Base-by-base conservation (phyloP, 2,113 vertebrate genomes). In the Hepsetus odoe region DNA sequence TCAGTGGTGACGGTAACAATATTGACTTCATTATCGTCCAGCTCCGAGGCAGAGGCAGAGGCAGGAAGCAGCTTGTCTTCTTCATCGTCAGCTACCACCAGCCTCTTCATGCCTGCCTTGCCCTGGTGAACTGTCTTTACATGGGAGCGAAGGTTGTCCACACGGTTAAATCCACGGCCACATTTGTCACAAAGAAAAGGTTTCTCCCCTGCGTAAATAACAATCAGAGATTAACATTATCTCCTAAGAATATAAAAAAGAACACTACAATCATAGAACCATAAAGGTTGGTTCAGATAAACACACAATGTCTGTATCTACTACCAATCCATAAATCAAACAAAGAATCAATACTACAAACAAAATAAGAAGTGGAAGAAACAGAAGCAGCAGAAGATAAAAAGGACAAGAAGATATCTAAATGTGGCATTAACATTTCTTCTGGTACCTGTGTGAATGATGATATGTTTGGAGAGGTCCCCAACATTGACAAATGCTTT, bases 401-500 rank as follows among this genome's bases (percentile, higher is more conserved):
- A n/a, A 0, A 38, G 9, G 7, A 66, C 14, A 40, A 12, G n/a
- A n/a, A 40, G 33, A 3, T 18, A 51, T 8, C 32, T 35, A 20
- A 38, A 38, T 38, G 4, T 38, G 35, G 9, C 38, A 46, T 13
- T 46, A 53, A n/a, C 7, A 20, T 2, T 18, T 18, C 3, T 49
- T 53, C 4, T 24, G 32, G 12, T 89, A 98, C 98, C 98, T 0
- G 98, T 99, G 90, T 99, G 98, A 86, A 99, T 98, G 81, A 99
- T 99, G 87, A 99, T 96, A 85, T 99, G 98, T 85, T 99, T 99
- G 32, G 98, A 98, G 68, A 99, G 94, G 81, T 99, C 98, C 0
- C 98, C 98, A 58, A 98, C 96, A 0, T 98, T 99, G 85, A 99
- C 98, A 0, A 99, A 99, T 8, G 97, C 96, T 83, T 99, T 99